Evolutionary conservation across 2,888 invertebrate species (phyloP).

Genomic region (Agonum fuliginosum): DNA sequence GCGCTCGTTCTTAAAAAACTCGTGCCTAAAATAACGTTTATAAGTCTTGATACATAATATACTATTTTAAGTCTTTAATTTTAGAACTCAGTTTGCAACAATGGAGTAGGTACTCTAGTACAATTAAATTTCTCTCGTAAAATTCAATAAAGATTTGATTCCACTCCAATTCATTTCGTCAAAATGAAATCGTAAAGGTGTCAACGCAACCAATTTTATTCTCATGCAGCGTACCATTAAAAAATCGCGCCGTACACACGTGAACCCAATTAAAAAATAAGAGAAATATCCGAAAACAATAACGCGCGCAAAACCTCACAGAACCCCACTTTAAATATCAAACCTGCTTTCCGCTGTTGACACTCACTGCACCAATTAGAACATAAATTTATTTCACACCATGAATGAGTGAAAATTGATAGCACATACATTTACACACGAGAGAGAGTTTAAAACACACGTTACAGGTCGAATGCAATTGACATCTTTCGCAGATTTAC

Average conservation of each 20-base stretch:
- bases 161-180: neutral
- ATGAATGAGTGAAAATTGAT: constrained; percentile 56
- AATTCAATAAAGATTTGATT: too few species aligned
- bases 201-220: neutral
- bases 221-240: neutral
- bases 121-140: too few species aligned
- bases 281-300: constrained; percentile 35
- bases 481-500: constrained; percentile 59
- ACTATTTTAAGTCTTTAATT: neutral
- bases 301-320: neutral
- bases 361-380: constrained; percentile 56
- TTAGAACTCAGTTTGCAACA: too few species aligned
- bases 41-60: neutral
- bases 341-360: constrained; percentile 48
- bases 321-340: neutral
- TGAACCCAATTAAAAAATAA: constrained; percentile 20
- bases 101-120: too few species aligned
- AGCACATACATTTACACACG: constrained; percentile 48
- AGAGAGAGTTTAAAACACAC: constrained; percentile 50
- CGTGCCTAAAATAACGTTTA: too few species aligned
- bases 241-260: neutral
- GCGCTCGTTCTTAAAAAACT: too few species aligned
- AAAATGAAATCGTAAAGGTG: neutral
- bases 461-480: constrained; percentile 60
- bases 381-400: constrained; percentile 53